Conservation (phyloP, 1,140 invertebrate genomes). For the Ruditapes philippinarum region DNA sequence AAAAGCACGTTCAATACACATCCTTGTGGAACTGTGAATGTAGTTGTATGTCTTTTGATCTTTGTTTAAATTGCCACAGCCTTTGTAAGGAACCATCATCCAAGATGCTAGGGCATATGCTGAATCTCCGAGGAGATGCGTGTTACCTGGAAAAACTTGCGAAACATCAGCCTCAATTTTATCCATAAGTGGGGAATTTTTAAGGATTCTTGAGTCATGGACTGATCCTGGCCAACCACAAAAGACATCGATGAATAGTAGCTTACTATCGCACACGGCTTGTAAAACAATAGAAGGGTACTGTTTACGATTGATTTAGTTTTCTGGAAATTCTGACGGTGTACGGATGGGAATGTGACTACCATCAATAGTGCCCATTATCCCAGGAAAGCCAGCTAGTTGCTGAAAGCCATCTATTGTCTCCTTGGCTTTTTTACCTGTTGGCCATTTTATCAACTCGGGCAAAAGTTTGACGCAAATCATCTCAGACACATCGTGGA, state of each 20-base stretch:
- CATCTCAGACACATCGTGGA: constrained; percentile 21
- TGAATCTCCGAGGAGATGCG: background rate
- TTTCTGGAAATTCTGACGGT: constrained; percentile 40
- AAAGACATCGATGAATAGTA: constrained; percentile 7
- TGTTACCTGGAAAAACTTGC: background rate
- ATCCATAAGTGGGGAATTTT: no score
- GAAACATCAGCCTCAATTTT: background rate
- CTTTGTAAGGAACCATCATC: constrained; percentile 23
- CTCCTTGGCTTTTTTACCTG: background rate
- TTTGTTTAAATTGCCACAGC: background rate
- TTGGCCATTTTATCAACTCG: constrained; percentile 43
- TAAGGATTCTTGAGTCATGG: background rate
- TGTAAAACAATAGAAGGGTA: constrained; percentile 40
- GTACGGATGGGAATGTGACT: constrained; percentile 41
- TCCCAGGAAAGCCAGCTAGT: constrained; percentile 24
- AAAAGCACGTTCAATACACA: constrained; percentile 19
- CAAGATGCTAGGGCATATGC: background rate
- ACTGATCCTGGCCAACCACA: constrained; percentile 1
- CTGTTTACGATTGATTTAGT: constrained; percentile 53
- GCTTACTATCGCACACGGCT: constrained; percentile 34
- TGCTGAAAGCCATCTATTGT: background rate
- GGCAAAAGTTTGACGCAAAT: constrained; percentile 28
- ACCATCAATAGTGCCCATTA: constrained; percentile 45
- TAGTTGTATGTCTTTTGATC: background rate
- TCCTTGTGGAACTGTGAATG: constrained; percentile 26